These are phyloP conservation scores for Phylloscopus trochiloides DNA, from an alignment of 2,113 vertebrate genomes.

Conservation along the genomic window DNA sequence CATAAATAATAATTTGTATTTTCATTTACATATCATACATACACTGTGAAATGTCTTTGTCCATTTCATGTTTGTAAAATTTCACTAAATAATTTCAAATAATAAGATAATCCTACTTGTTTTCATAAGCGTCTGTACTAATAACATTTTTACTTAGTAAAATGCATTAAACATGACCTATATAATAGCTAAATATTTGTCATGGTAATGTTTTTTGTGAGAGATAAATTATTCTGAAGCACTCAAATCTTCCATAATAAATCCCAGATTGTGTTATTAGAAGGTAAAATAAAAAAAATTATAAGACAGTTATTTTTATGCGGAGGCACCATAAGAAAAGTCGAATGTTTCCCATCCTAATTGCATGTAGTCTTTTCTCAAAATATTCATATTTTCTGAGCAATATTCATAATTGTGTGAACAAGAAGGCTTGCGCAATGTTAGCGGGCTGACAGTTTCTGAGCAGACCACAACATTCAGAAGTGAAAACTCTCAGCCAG, in stretches of 20 bases:
- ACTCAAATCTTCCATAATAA: constrained; percentile 62
- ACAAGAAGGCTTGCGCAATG: background rate
- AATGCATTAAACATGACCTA: constrained; percentile 74
- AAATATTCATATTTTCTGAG: background rate
- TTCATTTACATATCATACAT: background rate
- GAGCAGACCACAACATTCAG: background rate
- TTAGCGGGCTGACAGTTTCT: background rate
- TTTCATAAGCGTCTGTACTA: constrained; percentile 71
- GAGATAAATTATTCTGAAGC: constrained; percentile 65
- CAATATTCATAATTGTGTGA: background rate
- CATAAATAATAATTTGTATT: background rate
- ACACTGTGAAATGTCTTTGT: background rate
- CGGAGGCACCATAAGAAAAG: background rate
- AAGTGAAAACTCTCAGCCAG: background rate
- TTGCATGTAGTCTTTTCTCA: background rate
- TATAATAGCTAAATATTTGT: constrained; percentile 48
- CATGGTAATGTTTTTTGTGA: constrained; percentile 45
- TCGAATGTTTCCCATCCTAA: background rate
- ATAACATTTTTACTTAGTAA: constrained; percentile 70
- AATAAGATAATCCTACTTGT: constrained; percentile 69
- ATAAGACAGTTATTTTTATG: background rate
- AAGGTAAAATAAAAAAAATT: constrained; percentile 57
- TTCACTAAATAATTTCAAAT: constrained; percentile 32
- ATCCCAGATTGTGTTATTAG: constrained; percentile 57
- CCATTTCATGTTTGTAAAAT: constrained; percentile 21